phyloP scores from a whole-genome alignment of 2,113 vertebrate species.

The Platichthys flesus region DNA sequence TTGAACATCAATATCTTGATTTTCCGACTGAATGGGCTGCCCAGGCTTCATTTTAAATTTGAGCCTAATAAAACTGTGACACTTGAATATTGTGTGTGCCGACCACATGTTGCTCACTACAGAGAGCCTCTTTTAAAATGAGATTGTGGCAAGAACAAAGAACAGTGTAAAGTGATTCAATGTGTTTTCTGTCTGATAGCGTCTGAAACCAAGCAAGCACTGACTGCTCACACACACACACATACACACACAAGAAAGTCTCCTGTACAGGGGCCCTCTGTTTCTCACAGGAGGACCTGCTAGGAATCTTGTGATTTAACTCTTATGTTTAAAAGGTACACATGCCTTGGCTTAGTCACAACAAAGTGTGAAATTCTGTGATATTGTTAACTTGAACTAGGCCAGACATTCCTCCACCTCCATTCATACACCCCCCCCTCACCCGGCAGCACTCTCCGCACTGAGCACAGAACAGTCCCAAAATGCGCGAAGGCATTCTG shows the following conservation, averaged over 20 bases:
- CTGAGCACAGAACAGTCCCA: conserved; percentile 10
- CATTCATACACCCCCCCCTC: neutral
- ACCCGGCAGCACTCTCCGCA: neutral
- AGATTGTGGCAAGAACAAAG: conserved; percentile 2
- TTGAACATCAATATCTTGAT: neutral
- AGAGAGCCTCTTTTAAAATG: conserved; percentile 13
- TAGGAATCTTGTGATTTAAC: conserved; percentile 59
- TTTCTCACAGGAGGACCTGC: conserved; percentile 19
- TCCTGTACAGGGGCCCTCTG: neutral
- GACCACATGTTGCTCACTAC: conserved; percentile 34
- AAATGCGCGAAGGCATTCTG: neutral
- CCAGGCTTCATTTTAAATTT: neutral
- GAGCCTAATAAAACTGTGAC: conserved; percentile 19
- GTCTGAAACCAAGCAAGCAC: neutral
- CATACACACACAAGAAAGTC: too few species aligned
- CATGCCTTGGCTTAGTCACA: conserved; percentile 49
- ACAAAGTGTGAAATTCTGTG: conserved; percentile 66
- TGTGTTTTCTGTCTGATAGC: neutral
- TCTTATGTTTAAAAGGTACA: conserved; percentile 61
- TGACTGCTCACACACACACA: neutral
- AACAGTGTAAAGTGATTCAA: neutral
- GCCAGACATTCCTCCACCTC: conserved; percentile 43
- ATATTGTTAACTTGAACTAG: conserved; percentile 71
- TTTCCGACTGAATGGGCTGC: neutral
- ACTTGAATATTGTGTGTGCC: conserved; percentile 19